These are phyloP conservation scores for Leptinotarsa haldemani DNA, from an alignment of 2,888 invertebrate genomes.

Conservation along the genomic window DNA sequence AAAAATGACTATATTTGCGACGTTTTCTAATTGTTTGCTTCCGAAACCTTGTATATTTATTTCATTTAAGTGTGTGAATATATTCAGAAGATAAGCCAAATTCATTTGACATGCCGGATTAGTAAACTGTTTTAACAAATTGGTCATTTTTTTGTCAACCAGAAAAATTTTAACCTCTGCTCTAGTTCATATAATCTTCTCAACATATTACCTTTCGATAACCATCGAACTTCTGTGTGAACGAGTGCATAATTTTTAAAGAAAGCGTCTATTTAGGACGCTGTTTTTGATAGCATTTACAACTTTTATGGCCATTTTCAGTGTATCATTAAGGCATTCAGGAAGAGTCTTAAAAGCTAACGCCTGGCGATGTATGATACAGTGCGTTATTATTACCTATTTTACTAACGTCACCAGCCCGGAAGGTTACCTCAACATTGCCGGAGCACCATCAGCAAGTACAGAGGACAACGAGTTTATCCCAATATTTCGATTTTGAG, in stretches of 20 bases:
- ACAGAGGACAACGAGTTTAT: conserved; percentile 43
- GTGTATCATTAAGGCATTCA: too few relatives aligned
- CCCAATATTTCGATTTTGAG: conserved; percentile 26
- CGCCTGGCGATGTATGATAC: conserved; percentile 43
- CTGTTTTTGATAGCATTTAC: conserved; percentile 40
- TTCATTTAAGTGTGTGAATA: conserved; percentile 4
- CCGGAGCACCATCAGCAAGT: conserved; percentile 44
- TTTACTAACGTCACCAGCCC: conserved; percentile 44
- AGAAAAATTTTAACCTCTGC: conserved; percentile 20
- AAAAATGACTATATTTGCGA: too few relatives aligned
- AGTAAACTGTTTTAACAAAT: neutral
- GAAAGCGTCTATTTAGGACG: too few relatives aligned
- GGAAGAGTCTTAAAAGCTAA: conserved; percentile 43
- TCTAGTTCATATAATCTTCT: conserved; percentile 32
- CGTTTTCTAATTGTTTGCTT: too few relatives aligned
- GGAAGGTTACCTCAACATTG: conserved; percentile 45
- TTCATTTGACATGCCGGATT: neutral
- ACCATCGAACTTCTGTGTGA: conserved; percentile 10
- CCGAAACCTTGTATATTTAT: neutral
- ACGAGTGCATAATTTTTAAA: conserved; percentile 36
- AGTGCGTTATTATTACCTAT: conserved; percentile 45
- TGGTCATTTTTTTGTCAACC: neutral
- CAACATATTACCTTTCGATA: conserved; percentile 38
- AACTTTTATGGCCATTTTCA: conserved; percentile 33
- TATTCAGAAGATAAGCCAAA: neutral